Evolutionary conservation across 2,888 invertebrate species (phyloP).

Genomic region (Phaonia tiefii): DNA sequence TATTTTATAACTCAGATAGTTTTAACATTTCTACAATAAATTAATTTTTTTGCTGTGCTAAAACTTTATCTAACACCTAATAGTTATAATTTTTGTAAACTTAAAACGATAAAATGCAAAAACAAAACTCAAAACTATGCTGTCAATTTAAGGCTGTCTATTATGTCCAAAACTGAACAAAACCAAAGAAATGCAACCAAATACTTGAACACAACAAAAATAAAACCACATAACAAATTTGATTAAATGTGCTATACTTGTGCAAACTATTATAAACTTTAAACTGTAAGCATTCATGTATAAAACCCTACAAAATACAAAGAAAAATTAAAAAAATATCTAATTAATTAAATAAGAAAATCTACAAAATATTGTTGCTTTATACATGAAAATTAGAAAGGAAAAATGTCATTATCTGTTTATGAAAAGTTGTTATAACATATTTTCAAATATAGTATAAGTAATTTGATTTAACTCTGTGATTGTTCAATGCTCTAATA

Average conservation of each 20-base stretch:
- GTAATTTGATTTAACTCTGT: no score
- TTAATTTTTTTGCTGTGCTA: no score
- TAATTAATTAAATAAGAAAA: not conserved
- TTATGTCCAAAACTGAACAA: conserved; percentile 39
- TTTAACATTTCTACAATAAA: no score
- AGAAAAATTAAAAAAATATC: not conserved
- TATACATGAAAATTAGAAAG: not conserved
- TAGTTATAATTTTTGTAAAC: not conserved
- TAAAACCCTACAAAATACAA: conserved; percentile 33
- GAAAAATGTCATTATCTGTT: no score
- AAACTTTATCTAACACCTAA: not conserved
- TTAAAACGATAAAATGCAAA: not conserved
- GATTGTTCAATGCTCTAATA: no score
- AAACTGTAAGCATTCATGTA: no score
- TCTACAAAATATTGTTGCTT: conserved; percentile 29
- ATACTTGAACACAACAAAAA: conserved; percentile 19
- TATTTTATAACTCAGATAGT: no score
- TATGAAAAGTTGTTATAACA: no score
- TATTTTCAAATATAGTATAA: no score
- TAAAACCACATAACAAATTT: conserved; percentile 13
- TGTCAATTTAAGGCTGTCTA: conserved; percentile 74
- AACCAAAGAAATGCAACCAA: conserved; percentile 11
- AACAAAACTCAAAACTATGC: conserved; percentile 61
- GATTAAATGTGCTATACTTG: conserved; percentile 28
- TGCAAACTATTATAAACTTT: not conserved